These are phyloP conservation scores for Caenorhabditis sinica DNA, from an alignment of 2,888 invertebrate genomes.

Conservation along the genomic window DNA sequence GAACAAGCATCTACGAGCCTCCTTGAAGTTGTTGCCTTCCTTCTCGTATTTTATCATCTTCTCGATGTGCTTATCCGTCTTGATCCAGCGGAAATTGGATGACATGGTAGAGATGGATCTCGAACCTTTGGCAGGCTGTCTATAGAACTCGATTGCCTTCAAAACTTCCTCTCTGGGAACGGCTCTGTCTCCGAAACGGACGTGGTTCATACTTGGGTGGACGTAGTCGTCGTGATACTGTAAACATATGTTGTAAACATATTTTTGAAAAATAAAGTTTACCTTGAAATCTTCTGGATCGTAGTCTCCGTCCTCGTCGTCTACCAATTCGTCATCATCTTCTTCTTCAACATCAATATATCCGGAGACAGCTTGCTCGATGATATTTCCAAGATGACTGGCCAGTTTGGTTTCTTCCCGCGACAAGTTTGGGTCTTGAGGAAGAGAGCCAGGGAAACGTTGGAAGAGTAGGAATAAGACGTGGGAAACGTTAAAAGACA, in stretches of 20 bases:
- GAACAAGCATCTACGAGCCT: neutral
- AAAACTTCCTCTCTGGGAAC: neutral
- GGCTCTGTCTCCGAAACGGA: neutral
- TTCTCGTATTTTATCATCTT: slow-evolving; percentile 1
- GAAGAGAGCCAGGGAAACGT: too few relatives aligned
- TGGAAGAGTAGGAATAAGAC: too few relatives aligned
- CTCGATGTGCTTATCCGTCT: neutral
- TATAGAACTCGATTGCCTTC: neutral
- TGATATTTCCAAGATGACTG: neutral
- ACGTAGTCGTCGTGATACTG: neutral
- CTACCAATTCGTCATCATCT: neutral
- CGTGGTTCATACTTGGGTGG: neutral
- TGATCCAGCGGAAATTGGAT: neutral
- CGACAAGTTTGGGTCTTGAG: too few relatives aligned
- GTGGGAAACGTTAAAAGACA: too few relatives aligned
- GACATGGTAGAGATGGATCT: neutral
- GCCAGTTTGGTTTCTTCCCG: neutral
- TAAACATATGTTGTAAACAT: neutral
- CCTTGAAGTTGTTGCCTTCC: neutral
- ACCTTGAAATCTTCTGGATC: too few relatives aligned
- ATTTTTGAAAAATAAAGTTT: neutral
- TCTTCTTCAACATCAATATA: neutral
- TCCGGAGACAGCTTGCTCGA: neutral
- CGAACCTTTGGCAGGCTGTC: neutral
- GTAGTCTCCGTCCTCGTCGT: slow-evolving; percentile 4